These are phyloP conservation scores for Urocyon cinereoargenteus DNA, from an alignment of 2,797 vertebrate species.

Conservation along the genomic window DNA sequence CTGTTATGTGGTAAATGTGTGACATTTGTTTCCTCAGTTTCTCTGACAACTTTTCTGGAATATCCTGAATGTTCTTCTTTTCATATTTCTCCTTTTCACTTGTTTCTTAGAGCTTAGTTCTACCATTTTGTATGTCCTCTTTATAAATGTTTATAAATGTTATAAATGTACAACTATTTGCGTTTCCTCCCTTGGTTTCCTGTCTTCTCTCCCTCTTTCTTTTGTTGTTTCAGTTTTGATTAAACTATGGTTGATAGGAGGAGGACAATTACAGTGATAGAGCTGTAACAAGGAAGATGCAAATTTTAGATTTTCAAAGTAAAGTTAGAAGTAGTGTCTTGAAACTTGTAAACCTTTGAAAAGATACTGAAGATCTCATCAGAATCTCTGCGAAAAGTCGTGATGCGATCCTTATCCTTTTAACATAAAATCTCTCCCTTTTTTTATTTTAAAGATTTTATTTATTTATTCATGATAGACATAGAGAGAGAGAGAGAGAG, in stretches of 20 bases:
- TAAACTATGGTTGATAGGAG: background rate
- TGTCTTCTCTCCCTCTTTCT: background rate
- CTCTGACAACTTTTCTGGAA: background rate
- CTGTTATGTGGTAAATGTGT: background rate
- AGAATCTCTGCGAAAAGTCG: slow-evolving; percentile 35
- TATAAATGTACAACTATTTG: background rate
- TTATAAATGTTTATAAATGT: too few relatives aligned
- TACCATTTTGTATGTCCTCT: background rate
- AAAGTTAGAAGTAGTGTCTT: slow-evolving; percentile 23
- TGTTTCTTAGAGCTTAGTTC: background rate
- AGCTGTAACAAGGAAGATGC: slow-evolving; percentile 18
- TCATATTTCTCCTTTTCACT: background rate
- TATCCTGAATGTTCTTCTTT: background rate
- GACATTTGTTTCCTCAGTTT: background rate
- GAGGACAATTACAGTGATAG: background rate
- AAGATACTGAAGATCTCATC: background rate
- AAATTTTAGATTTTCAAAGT: background rate
- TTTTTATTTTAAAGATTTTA: too few relatives aligned
- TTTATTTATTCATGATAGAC: too few relatives aligned
- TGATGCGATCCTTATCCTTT: background rate
- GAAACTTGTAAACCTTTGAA: background rate
- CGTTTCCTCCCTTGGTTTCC: background rate
- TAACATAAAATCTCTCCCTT: background rate
- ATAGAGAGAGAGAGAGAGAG: too few relatives aligned
- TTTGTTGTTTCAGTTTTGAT: slow-evolving; percentile 43